Percentiles rank a stretch among this genome's conserved stretches.
These are phyloP conservation scores for Temnopleurus reevesii DNA, from an alignment of 53 echinoderm and acorn worm genomes.

Conservation along the genomic window DNA sequence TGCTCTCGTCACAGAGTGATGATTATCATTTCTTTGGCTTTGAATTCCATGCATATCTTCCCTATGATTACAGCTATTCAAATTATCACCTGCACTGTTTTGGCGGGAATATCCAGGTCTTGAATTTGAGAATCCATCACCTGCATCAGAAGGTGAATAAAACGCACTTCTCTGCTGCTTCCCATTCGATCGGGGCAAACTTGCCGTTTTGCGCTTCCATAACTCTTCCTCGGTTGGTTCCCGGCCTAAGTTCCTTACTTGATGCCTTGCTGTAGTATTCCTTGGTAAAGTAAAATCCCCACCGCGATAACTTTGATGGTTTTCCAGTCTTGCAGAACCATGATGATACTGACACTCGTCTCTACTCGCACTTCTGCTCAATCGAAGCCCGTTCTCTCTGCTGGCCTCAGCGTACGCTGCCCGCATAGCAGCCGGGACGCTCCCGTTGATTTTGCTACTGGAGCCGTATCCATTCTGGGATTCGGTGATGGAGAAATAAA, in stretches of 20 bases:
- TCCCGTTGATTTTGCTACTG: background rate
- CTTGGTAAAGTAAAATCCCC: conserved; percentile 33
- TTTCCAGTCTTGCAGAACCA: conserved; percentile 5
- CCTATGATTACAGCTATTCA: background rate
- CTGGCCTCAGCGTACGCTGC: conserved; percentile 43
- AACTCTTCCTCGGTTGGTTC: conserved; percentile 5
- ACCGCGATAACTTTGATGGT: background rate
- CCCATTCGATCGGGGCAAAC: conserved; percentile 45
- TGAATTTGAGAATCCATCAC: conserved; percentile 23
- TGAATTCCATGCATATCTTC: background rate
- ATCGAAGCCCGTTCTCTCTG: background rate
- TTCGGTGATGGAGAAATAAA: conserved; percentile 30
- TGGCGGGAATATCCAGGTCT: background rate
- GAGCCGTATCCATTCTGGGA: conserved; percentile 18
- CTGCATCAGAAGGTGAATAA: background rate
- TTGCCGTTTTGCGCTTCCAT: conserved; percentile 53
- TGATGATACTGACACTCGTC: background rate
- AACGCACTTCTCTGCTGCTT: conserved; percentile 24
- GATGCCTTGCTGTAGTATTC: background rate
- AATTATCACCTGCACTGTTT: conserved; percentile 7
- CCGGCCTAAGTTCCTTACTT: background rate
- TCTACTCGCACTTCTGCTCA: background rate
- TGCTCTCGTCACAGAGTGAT: conserved; percentile 5
- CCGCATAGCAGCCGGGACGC: conserved; percentile 49
- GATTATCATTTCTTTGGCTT: background rate